These are phyloP conservation scores for Pluvialis apricaria DNA, from an alignment of 2,113 vertebrate genomes.

Conservation along the genomic window DNA sequence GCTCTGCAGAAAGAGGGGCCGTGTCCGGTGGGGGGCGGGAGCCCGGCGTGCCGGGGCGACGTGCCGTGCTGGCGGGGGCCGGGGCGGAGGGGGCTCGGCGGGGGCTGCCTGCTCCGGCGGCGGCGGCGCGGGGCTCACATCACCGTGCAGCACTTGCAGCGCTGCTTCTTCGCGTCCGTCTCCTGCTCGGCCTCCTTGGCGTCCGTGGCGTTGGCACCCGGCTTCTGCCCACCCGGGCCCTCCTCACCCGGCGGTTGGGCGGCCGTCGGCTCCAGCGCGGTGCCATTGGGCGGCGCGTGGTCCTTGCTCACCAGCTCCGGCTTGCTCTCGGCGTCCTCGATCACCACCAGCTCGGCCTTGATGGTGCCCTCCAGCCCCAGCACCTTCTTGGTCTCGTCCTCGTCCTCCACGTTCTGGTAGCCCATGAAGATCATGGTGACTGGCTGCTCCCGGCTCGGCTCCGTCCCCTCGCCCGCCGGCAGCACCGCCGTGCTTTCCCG, in stretches of 20 bases:
- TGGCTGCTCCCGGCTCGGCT: slow-evolving; percentile 80
- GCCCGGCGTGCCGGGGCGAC: not conserved
- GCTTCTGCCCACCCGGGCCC: not conserved
- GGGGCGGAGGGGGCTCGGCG: not conserved
- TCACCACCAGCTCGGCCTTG: slow-evolving; percentile 90
- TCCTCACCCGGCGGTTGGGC: slow-evolving; percentile 46
- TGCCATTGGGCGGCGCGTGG: slow-evolving; percentile 78
- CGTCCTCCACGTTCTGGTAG: slow-evolving; percentile 93
- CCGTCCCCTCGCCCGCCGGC: not conserved
- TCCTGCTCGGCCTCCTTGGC: slow-evolving; percentile 67
- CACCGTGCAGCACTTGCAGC: slow-evolving; percentile 90
- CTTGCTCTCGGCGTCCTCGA: slow-evolving; percentile 78
- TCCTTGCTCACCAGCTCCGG: slow-evolving; percentile 57
- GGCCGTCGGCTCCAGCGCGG: slow-evolving; percentile 62
- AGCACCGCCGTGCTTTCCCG: slow-evolving; percentile 59
- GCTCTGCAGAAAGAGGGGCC: not conserved
- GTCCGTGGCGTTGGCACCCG: slow-evolving; percentile 29
- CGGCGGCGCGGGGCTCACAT: slow-evolving; percentile 75
- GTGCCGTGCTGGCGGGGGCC: not conserved
- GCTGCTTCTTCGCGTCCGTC: slow-evolving; percentile 85
- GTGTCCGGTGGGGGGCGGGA: not conserved
- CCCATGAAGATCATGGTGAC: slow-evolving; percentile 99
- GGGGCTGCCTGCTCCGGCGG: not conserved
- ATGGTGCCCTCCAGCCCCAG: slow-evolving; percentile 88
- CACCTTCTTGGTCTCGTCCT: slow-evolving; percentile 88